Base-by-base conservation (phyloP, 2,888 invertebrate genomes). In the Hydraecia micacea region DNA sequence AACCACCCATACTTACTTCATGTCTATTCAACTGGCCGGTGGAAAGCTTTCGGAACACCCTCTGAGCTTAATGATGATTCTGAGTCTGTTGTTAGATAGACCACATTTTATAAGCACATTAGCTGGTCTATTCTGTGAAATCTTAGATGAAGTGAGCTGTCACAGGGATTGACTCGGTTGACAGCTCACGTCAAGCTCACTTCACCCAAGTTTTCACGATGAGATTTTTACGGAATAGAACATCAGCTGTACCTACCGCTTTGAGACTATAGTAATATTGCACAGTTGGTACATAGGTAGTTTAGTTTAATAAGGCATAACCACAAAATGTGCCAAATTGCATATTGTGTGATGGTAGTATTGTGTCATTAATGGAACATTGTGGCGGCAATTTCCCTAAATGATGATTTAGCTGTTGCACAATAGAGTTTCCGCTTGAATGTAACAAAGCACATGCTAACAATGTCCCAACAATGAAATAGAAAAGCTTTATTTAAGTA, bases 281-380 rank as follows among this genome's bases (percentile, higher is more conserved):
- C 60, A 36, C 28, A 32, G 28, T 15, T n/a, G 42, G 60, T 28
- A 25, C 46, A 75, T n/a, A 67, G 1, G 32, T 36, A 52, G 2
- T 66, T 68, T 6, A 21, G 15, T 68, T 58, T 28, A 72, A 58
- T 83, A 46, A 49, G n/a, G 32, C 39, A 58, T 39, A 58, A 84
- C 81, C 84, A 79, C 68, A 67, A 49, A 60, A 70, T 67, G 60
- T 70, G 5, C 65, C 52, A 52, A 84, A 79, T 72, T 42, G 3
- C 79, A 72, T 55, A 32, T 32, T 32, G 21, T 71, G 55, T 67
- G 66, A 32, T 46, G 46, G n/a, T 71, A 71, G 77, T 77, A 32
- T 25, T 69, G 77, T 69, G 62, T 58, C 39, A 58, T 79, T 81
- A 66, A n/a, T 52, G 67, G 60, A 28, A 39, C 28, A 42, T 70